A percentile compares a stretch with the other conserved stretches of the same genome.
phyloP scores from a whole-genome alignment of 2,113 vertebrate species.

The Mystacornis crossleyi region DNA sequence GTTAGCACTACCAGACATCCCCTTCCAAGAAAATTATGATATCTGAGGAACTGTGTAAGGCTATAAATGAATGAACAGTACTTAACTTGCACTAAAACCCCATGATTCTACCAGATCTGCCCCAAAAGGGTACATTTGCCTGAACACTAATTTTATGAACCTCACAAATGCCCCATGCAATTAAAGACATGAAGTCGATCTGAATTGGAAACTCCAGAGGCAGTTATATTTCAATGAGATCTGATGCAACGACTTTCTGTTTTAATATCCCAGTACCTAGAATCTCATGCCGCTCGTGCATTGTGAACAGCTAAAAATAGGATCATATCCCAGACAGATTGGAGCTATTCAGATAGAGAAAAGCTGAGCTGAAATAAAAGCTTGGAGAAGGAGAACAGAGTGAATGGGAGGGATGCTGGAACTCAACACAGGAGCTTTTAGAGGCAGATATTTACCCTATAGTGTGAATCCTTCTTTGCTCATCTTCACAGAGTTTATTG shows the following conservation, averaged over 20 bases:
- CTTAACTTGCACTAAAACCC: neutral
- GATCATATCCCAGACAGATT: neutral
- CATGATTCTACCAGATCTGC: neutral
- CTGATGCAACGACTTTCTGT: neutral
- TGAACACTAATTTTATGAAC: neutral
- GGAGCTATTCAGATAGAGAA: neutral
- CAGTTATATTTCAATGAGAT: neutral
- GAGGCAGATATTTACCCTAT: neutral
- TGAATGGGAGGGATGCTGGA: neutral
- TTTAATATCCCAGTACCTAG: neutral
- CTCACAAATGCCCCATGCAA: neutral
- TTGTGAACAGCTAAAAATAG: neutral
- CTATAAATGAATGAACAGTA: neutral
- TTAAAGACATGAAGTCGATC: neutral
- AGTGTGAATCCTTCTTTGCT: neutral
- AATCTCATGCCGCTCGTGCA: neutral
- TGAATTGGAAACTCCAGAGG: neutral
- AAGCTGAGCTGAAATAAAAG: neutral
- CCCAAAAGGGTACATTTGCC: neutral
- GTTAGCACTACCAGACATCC: conserved; percentile 3
- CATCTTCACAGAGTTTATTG: neutral
- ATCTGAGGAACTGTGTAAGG: neutral
- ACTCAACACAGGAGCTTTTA: neutral
- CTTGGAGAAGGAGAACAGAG: neutral
- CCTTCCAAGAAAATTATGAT: conserved; percentile 23